Evolutionary conservation across 2,113 vertebrate genomes (phyloP).

Genomic region (Nothoprocta pentlandii): DNA sequence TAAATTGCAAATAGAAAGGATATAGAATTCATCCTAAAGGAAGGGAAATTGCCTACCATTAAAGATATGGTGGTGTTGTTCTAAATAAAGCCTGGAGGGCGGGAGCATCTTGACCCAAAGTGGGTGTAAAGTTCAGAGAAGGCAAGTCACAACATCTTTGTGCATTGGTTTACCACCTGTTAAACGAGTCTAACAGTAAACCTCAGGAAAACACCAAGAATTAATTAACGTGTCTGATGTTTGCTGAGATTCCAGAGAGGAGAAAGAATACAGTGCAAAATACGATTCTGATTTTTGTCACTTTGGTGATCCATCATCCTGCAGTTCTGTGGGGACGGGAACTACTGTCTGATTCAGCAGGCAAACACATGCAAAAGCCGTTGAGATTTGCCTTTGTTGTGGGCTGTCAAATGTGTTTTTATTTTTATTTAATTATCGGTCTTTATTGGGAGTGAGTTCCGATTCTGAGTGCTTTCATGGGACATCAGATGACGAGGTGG

Average conservation of each 20-base stretch:
- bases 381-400: slow-evolving; percentile 65
- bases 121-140: slow-evolving; percentile 49
- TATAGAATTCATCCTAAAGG: slow-evolving; percentile 55
- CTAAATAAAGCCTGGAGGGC: slow-evolving; percentile 63
- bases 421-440: slow-evolving; percentile 62
- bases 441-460: slow-evolving; percentile 55
- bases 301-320: slow-evolving; percentile 49
- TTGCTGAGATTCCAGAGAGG: slow-evolving; percentile 22
- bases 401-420: slow-evolving; percentile 68
- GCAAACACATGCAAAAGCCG: slow-evolving; percentile 52
- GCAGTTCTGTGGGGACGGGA: slow-evolving; percentile 34
- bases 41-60: slow-evolving; percentile 56
- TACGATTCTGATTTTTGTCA: slow-evolving; percentile 1
- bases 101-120: slow-evolving; percentile 47
- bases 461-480: slow-evolving; percentile 57
- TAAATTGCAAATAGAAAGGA: slow-evolving; percentile 60
- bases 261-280: slow-evolving; percentile 16
- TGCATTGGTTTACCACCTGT: slow-evolving; percentile 51
- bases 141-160: slow-evolving; percentile 58
- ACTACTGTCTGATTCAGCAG: slow-evolving; percentile 55
- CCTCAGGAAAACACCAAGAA: slow-evolving; percentile 26
- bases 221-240: slow-evolving; percentile 45
- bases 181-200: slow-evolving; percentile 55
- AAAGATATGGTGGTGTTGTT: slow-evolving; percentile 48
- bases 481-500: slow-evolving; percentile 41